These are phyloP conservation scores for Eristalis intricaria DNA, from an alignment of 2,888 invertebrate genomes.

Conservation along the genomic window DNA sequence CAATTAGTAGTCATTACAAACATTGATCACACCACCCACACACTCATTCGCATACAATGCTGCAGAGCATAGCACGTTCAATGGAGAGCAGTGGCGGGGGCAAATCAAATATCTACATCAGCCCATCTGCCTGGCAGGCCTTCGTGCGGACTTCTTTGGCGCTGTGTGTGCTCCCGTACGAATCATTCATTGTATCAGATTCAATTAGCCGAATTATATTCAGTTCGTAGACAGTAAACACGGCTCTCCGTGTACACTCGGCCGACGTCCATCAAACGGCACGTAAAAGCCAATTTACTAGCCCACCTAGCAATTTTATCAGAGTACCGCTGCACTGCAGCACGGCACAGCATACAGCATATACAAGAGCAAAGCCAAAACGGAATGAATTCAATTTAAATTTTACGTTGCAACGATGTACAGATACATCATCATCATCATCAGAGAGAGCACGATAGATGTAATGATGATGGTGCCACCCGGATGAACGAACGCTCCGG, in stretches of 20 bases:
- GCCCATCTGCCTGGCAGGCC: background rate
- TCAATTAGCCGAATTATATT: slow-evolving; percentile 68
- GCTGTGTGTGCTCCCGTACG: slow-evolving; percentile 41
- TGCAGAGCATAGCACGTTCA: background rate
- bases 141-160: slow-evolving; percentile 25
- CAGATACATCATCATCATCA: slow-evolving; percentile 61
- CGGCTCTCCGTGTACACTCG: slow-evolving; percentile 17
- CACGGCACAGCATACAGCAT: slow-evolving; percentile 14
- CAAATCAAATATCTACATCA: slow-evolving; percentile 46
- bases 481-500: slow-evolving; percentile 59
- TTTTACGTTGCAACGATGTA: slow-evolving; percentile 56
- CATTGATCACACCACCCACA: slow-evolving; percentile 55
- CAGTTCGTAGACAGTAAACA: slow-evolving; percentile 53
- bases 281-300: slow-evolving; percentile 68
- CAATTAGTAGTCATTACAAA: slow-evolving; percentile 62
- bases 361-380: slow-evolving; percentile 30
- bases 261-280: slow-evolving; percentile 50
- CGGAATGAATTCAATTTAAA: slow-evolving; percentile 66
- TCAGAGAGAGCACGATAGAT: slow-evolving; percentile 32
- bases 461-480: slow-evolving; percentile 58
- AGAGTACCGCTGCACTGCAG: slow-evolving; percentile 19
- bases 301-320: slow-evolving; percentile 69
- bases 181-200: slow-evolving; percentile 56
- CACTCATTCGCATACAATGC: background rate
- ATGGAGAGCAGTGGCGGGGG: background rate